Base-by-base conservation (phyloP, 35 echinoderm and acorn worm species). In the Apostichopus parvimensis region DNA sequence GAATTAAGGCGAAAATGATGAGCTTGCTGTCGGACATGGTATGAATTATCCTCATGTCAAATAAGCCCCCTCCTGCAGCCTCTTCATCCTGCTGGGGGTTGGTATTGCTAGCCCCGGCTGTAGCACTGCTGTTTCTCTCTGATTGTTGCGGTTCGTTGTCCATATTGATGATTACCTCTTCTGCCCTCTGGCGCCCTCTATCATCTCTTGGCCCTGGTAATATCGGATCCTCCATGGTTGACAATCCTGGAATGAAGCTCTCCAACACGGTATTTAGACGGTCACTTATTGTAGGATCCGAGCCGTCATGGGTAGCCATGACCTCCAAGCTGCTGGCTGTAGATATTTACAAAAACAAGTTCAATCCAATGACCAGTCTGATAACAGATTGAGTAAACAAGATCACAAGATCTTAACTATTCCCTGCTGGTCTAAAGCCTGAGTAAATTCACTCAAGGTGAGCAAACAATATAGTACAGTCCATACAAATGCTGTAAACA, bases 141-240 rank as follows among this genome's bases (percentile, higher is more conserved):
- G 70, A 17, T 21, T 73, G 55, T 22, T 83, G 12, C 17, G 60
- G 25, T 11, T 68, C 62, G 17, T 45, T 56, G 5, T 73, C 86
- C 86, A 88, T 88, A n/a, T 73, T 88, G 7, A 88, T 88, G 25
- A 88, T 62, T 53, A 88, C 86, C 15, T 88, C 86, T 62, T 88
- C 60, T 12, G 28, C 86, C 11, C 34, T 88, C 86, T 88, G 86
- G 15, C 62, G 59, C 8, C 59, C 86, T 23, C 86, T 88, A 65
- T 18, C 24, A 23, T 82, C 79, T 20, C 61, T 18, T 20, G 56
- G 22, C n/a, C 56, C 34, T 1, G 86, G 80, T 15, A 83, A 58
- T 52, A 83, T 65, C 17, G 86, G 86, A 54, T 88, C 86, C 61
- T 88, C 86, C 86, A 88, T 73, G 1, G 62, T 73, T 20, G 86